phyloP scores from a whole-genome alignment of 2,113 vertebrate species.

The Siniperca knerii region DNA sequence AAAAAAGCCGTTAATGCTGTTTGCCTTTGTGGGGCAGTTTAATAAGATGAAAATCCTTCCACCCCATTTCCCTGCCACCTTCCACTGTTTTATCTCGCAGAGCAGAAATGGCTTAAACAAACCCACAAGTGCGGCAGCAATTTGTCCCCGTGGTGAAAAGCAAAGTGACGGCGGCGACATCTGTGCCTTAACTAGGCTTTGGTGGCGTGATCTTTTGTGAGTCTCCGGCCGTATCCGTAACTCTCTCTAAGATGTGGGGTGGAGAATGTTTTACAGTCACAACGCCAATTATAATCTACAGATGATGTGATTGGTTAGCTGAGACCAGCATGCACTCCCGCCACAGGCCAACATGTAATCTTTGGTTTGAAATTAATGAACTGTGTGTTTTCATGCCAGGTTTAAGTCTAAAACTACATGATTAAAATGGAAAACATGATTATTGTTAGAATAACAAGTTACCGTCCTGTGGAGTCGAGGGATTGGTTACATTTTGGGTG shows the following conservation, averaged over 20 bases:
- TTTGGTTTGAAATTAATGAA: conserved; percentile 34
- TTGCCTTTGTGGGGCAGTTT: conserved; percentile 9
- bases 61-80: neutral
- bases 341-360: neutral
- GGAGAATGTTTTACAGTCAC: conserved; percentile 11
- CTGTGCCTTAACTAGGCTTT: neutral
- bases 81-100: conserved; percentile 44
- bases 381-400: conserved; percentile 11
- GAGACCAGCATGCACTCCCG: neutral
- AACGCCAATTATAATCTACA: conserved; percentile 29
- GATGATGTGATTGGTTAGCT: conserved; percentile 25
- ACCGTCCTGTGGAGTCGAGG: neutral
- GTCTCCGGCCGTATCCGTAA: neutral
- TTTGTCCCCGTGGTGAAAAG: conserved; percentile 26
- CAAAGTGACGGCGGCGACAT: neutral
- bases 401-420: neutral
- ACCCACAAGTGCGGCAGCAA: conserved; percentile 23
- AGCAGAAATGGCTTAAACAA: conserved; percentile 56
- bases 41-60: conserved; percentile 27
- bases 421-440: conserved; percentile 1
- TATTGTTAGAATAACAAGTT: neutral
- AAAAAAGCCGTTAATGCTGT: neutral
- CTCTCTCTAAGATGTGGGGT: conserved; percentile 1
- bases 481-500: neutral
- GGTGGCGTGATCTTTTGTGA: neutral